A percentile compares a stretch with the other conserved stretches of the same genome.
These are phyloP conservation scores for Kuschelorhynchus macadamiae DNA, from an alignment of 2,888 invertebrate species.

Conservation along the genomic window DNA sequence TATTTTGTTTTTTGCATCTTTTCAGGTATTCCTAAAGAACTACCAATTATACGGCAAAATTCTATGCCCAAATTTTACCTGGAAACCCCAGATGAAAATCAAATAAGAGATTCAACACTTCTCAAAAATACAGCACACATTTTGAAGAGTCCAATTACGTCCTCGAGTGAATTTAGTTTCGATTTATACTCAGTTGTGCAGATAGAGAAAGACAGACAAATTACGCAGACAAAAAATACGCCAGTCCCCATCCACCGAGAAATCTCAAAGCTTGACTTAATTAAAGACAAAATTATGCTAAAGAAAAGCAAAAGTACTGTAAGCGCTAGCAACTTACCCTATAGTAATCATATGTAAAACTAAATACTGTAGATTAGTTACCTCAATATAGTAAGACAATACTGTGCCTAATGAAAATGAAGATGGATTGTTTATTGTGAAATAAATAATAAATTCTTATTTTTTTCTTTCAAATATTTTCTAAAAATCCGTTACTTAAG, in stretches of 20 bases:
- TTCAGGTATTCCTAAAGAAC: slow-evolving; percentile 59
- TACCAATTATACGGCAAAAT: slow-evolving; percentile 66
- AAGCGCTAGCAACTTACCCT: slow-evolving; percentile 55
- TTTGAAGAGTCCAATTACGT: slow-evolving; percentile 63
- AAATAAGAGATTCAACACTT: slow-evolving; percentile 59
- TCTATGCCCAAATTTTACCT: slow-evolving; percentile 68
- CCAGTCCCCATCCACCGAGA: slow-evolving; percentile 51
- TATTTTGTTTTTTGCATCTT: too few species aligned
- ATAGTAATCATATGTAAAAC: slow-evolving; percentile 56
- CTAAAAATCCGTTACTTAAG: too few species aligned
- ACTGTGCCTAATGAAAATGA: too few species aligned
- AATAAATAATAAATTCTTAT: too few species aligned
- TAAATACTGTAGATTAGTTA: too few species aligned
- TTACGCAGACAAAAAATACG: slow-evolving; percentile 35
- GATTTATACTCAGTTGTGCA: slow-evolving; percentile 68
- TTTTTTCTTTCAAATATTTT: too few species aligned
- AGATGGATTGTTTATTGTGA: too few species aligned
- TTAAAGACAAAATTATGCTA: slow-evolving; percentile 60
- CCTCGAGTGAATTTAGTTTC: slow-evolving; percentile 57
- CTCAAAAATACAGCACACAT: slow-evolving; percentile 58
- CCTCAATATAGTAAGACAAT: too few species aligned
- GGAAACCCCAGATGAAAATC: slow-evolving; percentile 65
- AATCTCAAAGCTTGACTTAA: slow-evolving; percentile 54
- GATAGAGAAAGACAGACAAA: slow-evolving; percentile 62
- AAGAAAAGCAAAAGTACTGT: slow-evolving; percentile 58